Percentiles rank a stretch among this genome's conserved stretches.
phyloP scores from a whole-genome alignment of 2,113 vertebrate genomes.

The Anarrhichthys ocellatus region DNA sequence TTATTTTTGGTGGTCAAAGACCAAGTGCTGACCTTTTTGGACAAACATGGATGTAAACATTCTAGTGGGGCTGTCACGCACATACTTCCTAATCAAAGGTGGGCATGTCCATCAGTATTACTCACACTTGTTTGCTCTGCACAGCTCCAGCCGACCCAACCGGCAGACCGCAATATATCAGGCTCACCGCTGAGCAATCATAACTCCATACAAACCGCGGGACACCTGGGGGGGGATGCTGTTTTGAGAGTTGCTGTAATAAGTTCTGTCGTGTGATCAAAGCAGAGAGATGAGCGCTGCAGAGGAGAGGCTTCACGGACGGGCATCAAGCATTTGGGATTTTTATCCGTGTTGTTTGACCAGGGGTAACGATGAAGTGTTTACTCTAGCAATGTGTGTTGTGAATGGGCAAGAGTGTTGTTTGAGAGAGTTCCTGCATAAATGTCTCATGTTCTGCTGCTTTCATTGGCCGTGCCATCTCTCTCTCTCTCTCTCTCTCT shows the following conservation, averaged over 20 bases:
- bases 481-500: not conserved
- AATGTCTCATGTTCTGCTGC: conserved; percentile 13
- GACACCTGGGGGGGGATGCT: conserved; percentile 25
- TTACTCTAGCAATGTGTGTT: conserved; percentile 4
- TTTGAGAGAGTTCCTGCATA: not conserved
- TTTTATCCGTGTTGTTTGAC: conserved; percentile 25
- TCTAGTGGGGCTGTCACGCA: not conserved
- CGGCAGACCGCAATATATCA: conserved; percentile 29
- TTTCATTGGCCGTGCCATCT: not conserved
- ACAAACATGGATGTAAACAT: not conserved
- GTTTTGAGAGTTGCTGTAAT: conserved; percentile 42
- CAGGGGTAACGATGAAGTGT: conserved; percentile 1
- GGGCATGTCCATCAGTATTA: conserved; percentile 53
- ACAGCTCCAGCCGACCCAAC: not conserved
- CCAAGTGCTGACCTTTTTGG: not conserved
- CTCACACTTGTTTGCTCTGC: conserved; percentile 48
- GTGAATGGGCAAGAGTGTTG: not conserved
- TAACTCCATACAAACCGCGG: conserved; percentile 37
- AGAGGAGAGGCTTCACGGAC: not conserved
- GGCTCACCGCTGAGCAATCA: conserved; percentile 38
- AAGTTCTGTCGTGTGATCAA: conserved; percentile 49
- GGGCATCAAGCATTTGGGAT: conserved; percentile 25
- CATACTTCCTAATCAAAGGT: not conserved
- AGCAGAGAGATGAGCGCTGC: conserved; percentile 22
- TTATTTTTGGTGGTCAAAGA: not conserved